Evolutionary conservation across 2,888 invertebrate species (phyloP), one percentile per base, ranked within the genome.

Genomic region (Polymixis flavicincta): DNA sequence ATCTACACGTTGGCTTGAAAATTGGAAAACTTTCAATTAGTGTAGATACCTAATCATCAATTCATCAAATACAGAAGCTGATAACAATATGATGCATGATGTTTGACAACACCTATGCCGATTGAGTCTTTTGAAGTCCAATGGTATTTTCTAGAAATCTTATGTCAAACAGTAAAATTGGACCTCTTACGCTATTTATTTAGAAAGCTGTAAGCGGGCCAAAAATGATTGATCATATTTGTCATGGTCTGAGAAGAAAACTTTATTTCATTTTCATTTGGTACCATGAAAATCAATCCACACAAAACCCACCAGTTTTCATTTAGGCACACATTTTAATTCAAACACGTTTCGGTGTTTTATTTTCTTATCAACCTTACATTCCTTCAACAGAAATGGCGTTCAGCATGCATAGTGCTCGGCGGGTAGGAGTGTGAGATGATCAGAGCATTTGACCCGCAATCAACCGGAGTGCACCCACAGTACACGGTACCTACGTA

Each of bases 381-480:
- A 19, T 63, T 69, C n/a, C 55, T 54, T 54, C 32, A 76, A 84
- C 69, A 77, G 85, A 86, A 87, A 71, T 80, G 25, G 77, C 63
- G 59, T 59, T 52, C 67, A 80, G 71, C 79, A 74, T 78, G 78
- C 85, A 76, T 76, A 52, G 52, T 71, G 72, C 67, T 70, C 61
- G 71, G n/a, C 48, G 45, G 50, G 57, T 48, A 59, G 69, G 32
- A 66, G 14, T 55, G 32, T 32, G 42, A 60, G 55, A 68, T 78
- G 78, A 86, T 89, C 84, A 83, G 63, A 66, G 83, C 85, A 85
- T 88, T 89, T 87, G 87, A 87, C 87, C 85, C 88, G 85, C 91
- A 95, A 94, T 95, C 94, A 94, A 89, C 78, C 85, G 90, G 90
- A 95, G 94, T 95, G 94, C 94, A 94, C 87, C 84, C 42, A 61